Evolutionary conservation across 2,888 invertebrate genomes (phyloP), one percentile per base, ranked within the genome.

Genomic region (Leucophenga maculata): DNA sequence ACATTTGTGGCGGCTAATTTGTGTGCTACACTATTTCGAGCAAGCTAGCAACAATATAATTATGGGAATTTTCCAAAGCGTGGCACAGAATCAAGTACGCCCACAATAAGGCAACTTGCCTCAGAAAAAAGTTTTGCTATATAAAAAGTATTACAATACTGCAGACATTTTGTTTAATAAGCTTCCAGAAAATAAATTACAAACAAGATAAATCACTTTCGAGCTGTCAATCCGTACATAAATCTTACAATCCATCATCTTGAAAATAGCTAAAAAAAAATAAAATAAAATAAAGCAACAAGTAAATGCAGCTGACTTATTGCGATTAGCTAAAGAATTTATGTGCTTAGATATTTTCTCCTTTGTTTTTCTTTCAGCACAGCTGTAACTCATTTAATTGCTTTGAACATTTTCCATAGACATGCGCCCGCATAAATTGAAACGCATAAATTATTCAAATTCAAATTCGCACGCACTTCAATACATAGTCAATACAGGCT

Each of bases 341-440:
- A 39, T 39, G 50, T 11, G 50, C 18, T 50, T 50, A 16, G 6
- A 48, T 4, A 48, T 16, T 48, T 48, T 16, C 4, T 50, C 6
- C 16, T 4, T 50, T 50, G 2, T 50, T 16, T 18, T 50, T 50
- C 16, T 16, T 11, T 39, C 3, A 11, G 11, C 18, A 11, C 6
- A 8, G 3, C 6, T n/a, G 50, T 18, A 50, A 50, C 50, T 16
- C 14, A 50, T 50, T 50, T 50, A 50, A 50, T 50, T 50, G 50
- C 50, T 50, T 18, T 4, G n/a, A 50, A 50, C n/a, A 50, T 6
- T 50, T 14, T 46, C 46, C 1, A n/a, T 11, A 50, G 50, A 16
- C 50, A 50, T 50, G 50, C 50, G 50, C 50, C 50, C 50, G 50
- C 50, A 50, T 50, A 50, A 50, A n/a, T 50, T 50, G 50, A 50